Percentiles rank a stretch among this genome's conserved stretches.
phyloP scores from a whole-genome alignment of 2,113 vertebrate species.

The Camarhynchus parvulus region DNA sequence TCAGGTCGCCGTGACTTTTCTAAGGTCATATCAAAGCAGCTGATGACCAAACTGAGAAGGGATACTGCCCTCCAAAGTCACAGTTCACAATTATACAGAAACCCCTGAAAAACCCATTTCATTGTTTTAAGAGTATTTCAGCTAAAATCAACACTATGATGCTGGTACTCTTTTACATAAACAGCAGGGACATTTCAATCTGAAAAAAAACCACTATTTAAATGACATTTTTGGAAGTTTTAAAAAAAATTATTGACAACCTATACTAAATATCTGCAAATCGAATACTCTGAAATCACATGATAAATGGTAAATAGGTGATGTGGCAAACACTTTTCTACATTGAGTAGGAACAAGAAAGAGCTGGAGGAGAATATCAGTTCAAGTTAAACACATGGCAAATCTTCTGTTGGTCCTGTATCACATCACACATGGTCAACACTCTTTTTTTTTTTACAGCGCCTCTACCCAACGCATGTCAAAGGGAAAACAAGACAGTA shows the following conservation, averaged over 20 bases:
- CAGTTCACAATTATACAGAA: not conserved
- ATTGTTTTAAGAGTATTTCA: not conserved
- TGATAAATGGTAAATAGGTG: not conserved
- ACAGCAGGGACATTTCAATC: not conserved
- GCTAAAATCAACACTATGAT: not conserved
- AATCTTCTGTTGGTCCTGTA: not conserved
- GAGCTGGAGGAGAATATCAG: not conserved
- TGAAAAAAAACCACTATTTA: not conserved
- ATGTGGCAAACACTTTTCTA: not conserved
- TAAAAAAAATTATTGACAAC: not conserved
- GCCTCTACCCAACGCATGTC: not conserved
- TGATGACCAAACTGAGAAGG: not conserved
- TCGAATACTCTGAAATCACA: not conserved
- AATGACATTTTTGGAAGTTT: not conserved
- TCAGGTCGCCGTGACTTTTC: not conserved
- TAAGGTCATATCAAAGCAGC: not conserved
- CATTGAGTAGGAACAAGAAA: not conserved
- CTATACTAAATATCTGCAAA: not conserved
- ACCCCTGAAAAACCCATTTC: not conserved
- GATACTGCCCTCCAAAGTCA: not conserved
- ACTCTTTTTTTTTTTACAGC: not conserved
- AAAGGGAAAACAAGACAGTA: not conserved
- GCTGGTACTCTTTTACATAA: not conserved
- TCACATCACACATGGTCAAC: not conserved
- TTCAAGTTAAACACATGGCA: not conserved